Evolutionary conservation across 2,888 invertebrate genomes (phyloP).

Genomic region (Xiphydria camelus): DNA sequence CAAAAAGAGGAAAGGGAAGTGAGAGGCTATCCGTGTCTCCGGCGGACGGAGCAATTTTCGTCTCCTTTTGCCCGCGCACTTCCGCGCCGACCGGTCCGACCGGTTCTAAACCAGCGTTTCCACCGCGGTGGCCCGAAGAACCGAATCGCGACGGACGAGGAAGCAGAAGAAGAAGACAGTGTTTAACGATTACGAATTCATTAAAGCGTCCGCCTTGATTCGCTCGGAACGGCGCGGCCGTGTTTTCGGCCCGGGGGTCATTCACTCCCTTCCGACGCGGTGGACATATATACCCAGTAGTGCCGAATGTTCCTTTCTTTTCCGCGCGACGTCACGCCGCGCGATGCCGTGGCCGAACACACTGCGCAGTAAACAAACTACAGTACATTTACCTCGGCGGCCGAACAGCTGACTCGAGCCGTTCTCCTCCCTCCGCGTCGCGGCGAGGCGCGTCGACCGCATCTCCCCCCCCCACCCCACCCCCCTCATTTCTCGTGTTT

Average conservation of each 20-base stretch:
- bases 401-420: constrained; percentile 15
- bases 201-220: not conserved
- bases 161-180: too few relatives aligned
- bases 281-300: too few relatives aligned
- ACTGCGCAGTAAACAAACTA: constrained; percentile 35
- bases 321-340: not conserved
- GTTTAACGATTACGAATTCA: not conserved
- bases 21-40: too few relatives aligned
- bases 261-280: too few relatives aligned
- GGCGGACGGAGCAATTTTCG: too few relatives aligned
- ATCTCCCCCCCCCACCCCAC: not conserved
- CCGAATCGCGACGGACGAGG: too few relatives aligned
- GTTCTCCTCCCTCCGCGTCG: not conserved
- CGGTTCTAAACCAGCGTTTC: too few relatives aligned
- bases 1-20: too few relatives aligned
- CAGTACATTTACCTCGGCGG: constrained; percentile 28
- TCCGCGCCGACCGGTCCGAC: too few relatives aligned
- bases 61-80: too few relatives aligned
- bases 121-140: too few relatives aligned
- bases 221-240: not conserved
- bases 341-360: constrained; percentile 8
- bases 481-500: too few relatives aligned
- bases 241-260: constrained; percentile 21
- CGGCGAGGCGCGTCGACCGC: not conserved
- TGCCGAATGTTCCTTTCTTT: constrained; percentile 13